Conservation (phyloP, 1,140 invertebrate species). For the Drosophila oshimai region DNA sequence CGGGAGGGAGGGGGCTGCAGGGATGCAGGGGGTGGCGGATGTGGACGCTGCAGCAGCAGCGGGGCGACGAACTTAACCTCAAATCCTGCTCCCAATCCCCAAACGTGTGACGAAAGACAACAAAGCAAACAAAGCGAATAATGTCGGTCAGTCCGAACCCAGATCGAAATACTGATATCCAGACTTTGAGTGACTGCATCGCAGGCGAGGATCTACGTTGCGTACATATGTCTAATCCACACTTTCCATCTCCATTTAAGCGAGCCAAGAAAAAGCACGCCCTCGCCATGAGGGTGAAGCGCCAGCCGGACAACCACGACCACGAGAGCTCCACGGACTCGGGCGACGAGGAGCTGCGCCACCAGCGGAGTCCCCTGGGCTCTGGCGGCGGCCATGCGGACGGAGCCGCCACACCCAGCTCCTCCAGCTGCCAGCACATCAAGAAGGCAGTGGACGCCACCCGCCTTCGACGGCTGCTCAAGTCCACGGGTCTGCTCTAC, state of each 20-base stretch:
- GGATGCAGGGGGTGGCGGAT: not conserved
- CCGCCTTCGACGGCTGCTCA: slow-evolving; percentile 86
- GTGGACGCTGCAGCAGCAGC: not conserved
- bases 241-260: not conserved
- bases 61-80: slow-evolving; percentile 26
- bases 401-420: slow-evolving; percentile 42
- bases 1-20: not conserved
- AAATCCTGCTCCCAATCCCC: slow-evolving; percentile 3
- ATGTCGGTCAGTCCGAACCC: not conserved
- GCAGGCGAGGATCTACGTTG: slow-evolving; percentile 23
- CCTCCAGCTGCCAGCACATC: slow-evolving; percentile 87
- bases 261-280: slow-evolving; percentile 10
- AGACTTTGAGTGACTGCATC: slow-evolving; percentile 6
- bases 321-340: slow-evolving; percentile 85
- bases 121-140: slow-evolving; percentile 33
- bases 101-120: slow-evolving; percentile 30
- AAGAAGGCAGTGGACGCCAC: slow-evolving; percentile 87
- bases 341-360: slow-evolving; percentile 84
- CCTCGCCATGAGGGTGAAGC: slow-evolving; percentile 84
- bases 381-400: slow-evolving; percentile 16
- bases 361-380: not conserved
- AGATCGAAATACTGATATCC: not conserved
- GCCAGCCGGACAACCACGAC: slow-evolving; percentile 86
- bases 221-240: not conserved
- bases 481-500: slow-evolving; percentile 84